Base-by-base conservation (phyloP, 2,113 vertebrate species). In the Mohoua ochrocephala region DNA sequence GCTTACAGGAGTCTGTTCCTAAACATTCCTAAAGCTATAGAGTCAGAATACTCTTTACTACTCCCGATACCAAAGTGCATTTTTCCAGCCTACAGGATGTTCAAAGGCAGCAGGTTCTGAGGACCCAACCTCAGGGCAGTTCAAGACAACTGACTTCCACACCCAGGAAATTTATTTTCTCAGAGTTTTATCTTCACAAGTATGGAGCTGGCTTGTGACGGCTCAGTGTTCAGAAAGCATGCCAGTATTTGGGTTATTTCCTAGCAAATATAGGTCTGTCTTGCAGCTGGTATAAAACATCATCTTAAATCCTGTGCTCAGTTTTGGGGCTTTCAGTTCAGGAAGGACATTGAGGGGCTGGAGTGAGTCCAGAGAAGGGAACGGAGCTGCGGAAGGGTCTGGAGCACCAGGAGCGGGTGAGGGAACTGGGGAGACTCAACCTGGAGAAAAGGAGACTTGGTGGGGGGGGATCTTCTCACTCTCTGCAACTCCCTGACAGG, bases 61-160 rank as follows among this genome's bases (percentile, higher is more conserved):
- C 8, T 63, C 60, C 27, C 60, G 42, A 42, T 18, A 54, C 3
- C 13, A 77, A 50, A 60, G 4, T 61, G 6, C 8, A 37, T 28
- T 83, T 85, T 85, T 68, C 10, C 41, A 68, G 6, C 39, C 28
- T 22, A 42, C 6, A 45, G 18, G 5, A 24, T 35, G 20, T 44
- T 67, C 26, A 53, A 44, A 82, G 15, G 12, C 7, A 45, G 4
- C 6, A 47, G 33, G 22, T 39, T 65, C 31, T 54, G 8, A 14
- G 9, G 10, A 74, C 3, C 2, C 6, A 39, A 3, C 4, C 6
- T 35, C 57, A 33, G 10, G 5, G 2, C 10, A 64, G 3, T 64
- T 79, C 33, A 69, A 60, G 69, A 64, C 19, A 22, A 24, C 27
- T 28, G 39, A 27, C 1, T 74, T 75, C 10, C 18, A 44, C 4